Base-by-base conservation (phyloP, 2,888 invertebrate species). In the Carpatolechia fugitivella region DNA sequence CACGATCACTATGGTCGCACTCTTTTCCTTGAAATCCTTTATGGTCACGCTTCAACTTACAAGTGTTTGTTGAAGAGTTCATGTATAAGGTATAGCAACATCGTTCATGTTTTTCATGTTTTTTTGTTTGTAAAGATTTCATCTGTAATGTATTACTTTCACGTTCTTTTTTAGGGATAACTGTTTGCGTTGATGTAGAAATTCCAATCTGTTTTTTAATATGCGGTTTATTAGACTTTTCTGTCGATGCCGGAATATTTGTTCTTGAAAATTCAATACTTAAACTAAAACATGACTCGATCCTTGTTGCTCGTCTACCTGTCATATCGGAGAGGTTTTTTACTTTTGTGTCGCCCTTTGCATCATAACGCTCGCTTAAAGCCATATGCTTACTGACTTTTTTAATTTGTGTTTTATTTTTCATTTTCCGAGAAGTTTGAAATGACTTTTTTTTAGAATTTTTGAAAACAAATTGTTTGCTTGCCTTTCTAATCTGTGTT, bases 231-330 rank as follows among this genome's bases (percentile, higher is more conserved):
- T n/a, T n/a, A 11, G n/a, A n/a, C n/a, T 35, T n/a, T 35, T n/a
- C 35, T n/a, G 14, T 38, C 1, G 10, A 7, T 38, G 38, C 2
- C 13, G 38, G 38, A 38, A 38, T 5, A 7, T 8, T 7, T 16
- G 16, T 38, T 64, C 64, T 73, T 49, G 51, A 64, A 58, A 74
- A 70, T 51, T 68, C 64, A 4, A 71, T 44, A 24, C 63, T 57
- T n/a, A 70, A 56, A 56, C 62, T 63, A n/a, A 65, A 38, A 13
- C 16, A 16, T 4, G 38, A 38, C 16, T 38, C 38, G 7, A 38
- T 38, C 16, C 18, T 38, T 10, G 38, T 16, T 8, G 8, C 38
- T 13, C 38, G 16, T 38, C 38, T n/a, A 5, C 14, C 11, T 35
- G n/a, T 35, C 4, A 11, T 35, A 11, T 35, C n/a, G 6, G 24